Conservation (phyloP, 1,140 invertebrate species). For the Drosophila kepulauana region DNA sequence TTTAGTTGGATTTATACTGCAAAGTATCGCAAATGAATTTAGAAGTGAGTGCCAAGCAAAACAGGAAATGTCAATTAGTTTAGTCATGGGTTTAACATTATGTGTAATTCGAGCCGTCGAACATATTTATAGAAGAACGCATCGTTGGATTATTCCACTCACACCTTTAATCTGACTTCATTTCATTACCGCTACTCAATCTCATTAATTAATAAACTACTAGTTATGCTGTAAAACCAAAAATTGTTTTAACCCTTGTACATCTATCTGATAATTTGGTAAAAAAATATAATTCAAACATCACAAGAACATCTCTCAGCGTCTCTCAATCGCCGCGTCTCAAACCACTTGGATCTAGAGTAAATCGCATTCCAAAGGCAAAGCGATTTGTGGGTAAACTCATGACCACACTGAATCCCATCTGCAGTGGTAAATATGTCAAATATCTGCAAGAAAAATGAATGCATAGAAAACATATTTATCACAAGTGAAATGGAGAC, state of each 20-base stretch:
- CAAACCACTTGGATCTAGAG: slow-evolving; percentile 72
- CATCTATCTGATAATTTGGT: slow-evolving; percentile 54
- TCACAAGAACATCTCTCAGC: slow-evolving; percentile 5
- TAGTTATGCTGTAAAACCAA: slow-evolving; percentile 3
- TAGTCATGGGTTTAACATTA: slow-evolving; percentile 26
- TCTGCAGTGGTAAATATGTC: slow-evolving; percentile 57
- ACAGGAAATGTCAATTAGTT: slow-evolving; percentile 43
- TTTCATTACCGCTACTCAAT: background rate
- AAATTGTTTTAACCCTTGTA: slow-evolving; percentile 15
- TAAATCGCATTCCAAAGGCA: slow-evolving; percentile 74
- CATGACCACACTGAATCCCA: slow-evolving; percentile 78
- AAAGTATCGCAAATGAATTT: slow-evolving; percentile 41
- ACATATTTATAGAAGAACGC: background rate
- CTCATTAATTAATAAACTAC: background rate
- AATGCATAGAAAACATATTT: background rate
- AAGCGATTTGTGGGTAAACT: slow-evolving; percentile 75
- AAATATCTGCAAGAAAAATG: slow-evolving; percentile 53
- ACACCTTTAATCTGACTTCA: background rate
- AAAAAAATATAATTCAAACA: slow-evolving; percentile 41
- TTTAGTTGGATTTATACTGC: slow-evolving; percentile 19
- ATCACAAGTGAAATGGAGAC: background rate
- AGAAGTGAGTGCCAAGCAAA: slow-evolving; percentile 16
- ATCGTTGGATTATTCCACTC: background rate
- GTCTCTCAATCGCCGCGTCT: slow-evolving; percentile 53
- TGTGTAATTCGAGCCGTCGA: slow-evolving; percentile 21